Evolutionary conservation across 2,113 vertebrate species (phyloP), one percentile per base, ranked within the genome.

Genomic region (Morone chrysops): DNA sequence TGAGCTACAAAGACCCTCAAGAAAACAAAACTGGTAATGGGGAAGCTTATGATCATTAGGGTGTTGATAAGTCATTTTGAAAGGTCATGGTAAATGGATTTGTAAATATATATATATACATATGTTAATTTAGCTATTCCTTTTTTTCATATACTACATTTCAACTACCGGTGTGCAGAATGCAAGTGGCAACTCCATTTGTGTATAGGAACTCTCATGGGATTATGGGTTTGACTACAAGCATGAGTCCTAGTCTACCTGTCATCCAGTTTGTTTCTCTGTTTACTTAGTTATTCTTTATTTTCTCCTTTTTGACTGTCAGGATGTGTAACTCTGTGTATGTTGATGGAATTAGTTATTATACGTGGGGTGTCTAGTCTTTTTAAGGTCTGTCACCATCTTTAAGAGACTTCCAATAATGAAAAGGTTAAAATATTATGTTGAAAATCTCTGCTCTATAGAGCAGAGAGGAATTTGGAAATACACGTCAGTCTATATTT

Each of bases 1-100:
- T 80, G 31, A 84, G 69, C 45, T 69, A 36, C 47, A 80, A 8
- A 11, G n/a, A 45, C 14, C 66, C 48, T 84, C 67, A 82, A 76
- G 68, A 62, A 60, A 51, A 59, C 17, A 4, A 20, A 48, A 20
- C 68, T 50, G 43, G 31, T 47, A 50, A 73, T 53, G n/a, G 54
- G n/a, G 38, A 71, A 61, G 20, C 13, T 60, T 69, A 78, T 70
- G 67, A 81, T 68, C 47, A n/a, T 75, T 71, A 4, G 43, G 22
- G 5, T 53, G 31, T 43, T 36, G 7, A 47, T 25, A 31, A 8
- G 48, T 53, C 1, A 38, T 51, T 69, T 41, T 2, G 48, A 47
- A 62, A 31, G 10, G 7, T 7, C 13, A 20, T 45, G 6, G 51
- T 75, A 75, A 53, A 20, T 53, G 78, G 51, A 20, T 68, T 41